Conservation (phyloP, 1,140 invertebrate genomes). For the Caenorhabditis remanei region DNA sequence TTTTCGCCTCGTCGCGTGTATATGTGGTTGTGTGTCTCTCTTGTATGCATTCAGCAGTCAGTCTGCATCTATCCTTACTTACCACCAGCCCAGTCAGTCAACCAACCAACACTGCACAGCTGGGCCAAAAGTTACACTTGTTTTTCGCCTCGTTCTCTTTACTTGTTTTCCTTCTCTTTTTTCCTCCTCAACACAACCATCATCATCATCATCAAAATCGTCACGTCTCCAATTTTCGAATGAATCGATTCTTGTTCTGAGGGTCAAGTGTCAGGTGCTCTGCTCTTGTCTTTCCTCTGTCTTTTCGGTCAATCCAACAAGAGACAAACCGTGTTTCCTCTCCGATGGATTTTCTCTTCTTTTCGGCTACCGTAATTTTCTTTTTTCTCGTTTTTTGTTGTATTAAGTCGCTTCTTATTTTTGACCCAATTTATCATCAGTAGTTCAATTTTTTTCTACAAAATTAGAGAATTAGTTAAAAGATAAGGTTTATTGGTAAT, state of each 20-base stretch:
- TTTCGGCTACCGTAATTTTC: too few species aligned
- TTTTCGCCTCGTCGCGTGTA: neutral
- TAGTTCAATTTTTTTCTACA: too few species aligned
- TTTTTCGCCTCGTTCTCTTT: constrained; percentile 24
- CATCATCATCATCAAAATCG: too few species aligned
- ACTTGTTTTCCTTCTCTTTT: constrained; percentile 43
- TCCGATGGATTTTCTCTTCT: too few species aligned
- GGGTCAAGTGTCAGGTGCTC: constrained; percentile 17
- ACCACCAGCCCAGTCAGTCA: neutral
- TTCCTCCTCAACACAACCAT: neutral
- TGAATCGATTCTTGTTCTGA: neutral
- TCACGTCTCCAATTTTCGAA: neutral
- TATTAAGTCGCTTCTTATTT: too few species aligned
- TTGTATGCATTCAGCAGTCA: constrained; percentile 52
- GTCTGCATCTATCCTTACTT: constrained; percentile 45
- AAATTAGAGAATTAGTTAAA: too few species aligned
- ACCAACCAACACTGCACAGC: constrained; percentile 2
- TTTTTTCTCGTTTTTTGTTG: too few species aligned
- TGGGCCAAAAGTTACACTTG: constrained; percentile 49
- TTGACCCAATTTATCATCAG: too few species aligned
- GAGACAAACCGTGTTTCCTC: too few species aligned
- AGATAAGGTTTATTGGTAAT: too few species aligned
- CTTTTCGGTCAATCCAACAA: neutral
- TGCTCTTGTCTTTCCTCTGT: too few species aligned
- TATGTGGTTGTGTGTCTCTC: neutral